These are phyloP conservation scores for Cololabis saira DNA, from an alignment of 2,113 vertebrate genomes.

Conservation along the genomic window DNA sequence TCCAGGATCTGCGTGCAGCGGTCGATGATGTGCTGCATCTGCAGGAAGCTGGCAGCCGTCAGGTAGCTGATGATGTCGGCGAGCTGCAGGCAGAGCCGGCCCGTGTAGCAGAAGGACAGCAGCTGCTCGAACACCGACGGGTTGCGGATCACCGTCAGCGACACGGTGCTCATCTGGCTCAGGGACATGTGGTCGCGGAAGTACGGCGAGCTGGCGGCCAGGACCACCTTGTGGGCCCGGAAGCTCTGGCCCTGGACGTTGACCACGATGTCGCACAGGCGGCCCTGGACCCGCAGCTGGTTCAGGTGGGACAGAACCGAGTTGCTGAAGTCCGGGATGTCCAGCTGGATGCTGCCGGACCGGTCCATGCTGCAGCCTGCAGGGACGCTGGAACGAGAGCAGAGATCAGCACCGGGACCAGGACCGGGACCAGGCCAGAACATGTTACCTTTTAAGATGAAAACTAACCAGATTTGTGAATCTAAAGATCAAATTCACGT, in stretches of 20 bases:
- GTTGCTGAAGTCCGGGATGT: constrained; percentile 98
- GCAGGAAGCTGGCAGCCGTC: constrained; percentile 96
- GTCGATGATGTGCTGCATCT: constrained; percentile 99
- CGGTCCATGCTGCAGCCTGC: constrained; percentile 89
- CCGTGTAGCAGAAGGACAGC: constrained; percentile 96
- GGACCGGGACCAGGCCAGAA: too few species aligned
- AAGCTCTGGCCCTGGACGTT: constrained; percentile 97
- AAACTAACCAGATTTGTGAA: too few species aligned
- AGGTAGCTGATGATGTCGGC: constrained; percentile 98
- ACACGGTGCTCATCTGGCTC: constrained; percentile 97
- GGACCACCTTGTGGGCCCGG: constrained; percentile 96
- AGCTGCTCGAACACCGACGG: constrained; percentile 97
- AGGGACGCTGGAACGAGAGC: constrained; percentile 1
- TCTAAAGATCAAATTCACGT: too few species aligned
- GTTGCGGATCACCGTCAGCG: constrained; percentile 95
- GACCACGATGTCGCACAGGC: constrained; percentile 97
- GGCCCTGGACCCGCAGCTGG: constrained; percentile 96
- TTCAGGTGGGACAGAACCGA: constrained; percentile 97
- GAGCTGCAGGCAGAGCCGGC: constrained; percentile 93
- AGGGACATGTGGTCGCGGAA: constrained; percentile 99
- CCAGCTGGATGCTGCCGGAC: constrained; percentile 94
- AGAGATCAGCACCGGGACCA: too few species aligned
- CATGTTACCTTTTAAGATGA: too few species aligned
- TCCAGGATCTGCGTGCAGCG: constrained; percentile 98
- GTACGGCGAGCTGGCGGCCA: constrained; percentile 98